Evolutionary conservation across 2,888 invertebrate species (phyloP).

Genomic region (Drosophila diplacantha): DNA sequence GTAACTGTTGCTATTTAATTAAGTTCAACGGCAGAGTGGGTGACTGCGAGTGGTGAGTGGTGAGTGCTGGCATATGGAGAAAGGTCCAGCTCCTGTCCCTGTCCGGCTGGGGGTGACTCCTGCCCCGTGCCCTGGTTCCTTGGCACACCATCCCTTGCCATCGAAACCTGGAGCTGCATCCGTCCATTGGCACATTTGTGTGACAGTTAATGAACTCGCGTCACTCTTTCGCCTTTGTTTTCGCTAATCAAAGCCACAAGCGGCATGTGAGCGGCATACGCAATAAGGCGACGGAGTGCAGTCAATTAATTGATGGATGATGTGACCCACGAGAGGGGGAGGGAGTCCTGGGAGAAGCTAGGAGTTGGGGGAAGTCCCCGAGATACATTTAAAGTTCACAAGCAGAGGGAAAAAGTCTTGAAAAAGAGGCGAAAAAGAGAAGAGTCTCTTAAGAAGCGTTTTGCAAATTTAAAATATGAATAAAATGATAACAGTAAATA

Average conservation of each 20-base stretch:
- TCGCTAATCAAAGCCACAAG: conserved; percentile 57
- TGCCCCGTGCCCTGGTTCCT: background rate
- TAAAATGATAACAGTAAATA: background rate
- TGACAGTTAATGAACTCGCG: conserved; percentile 66
- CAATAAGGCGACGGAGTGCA: conserved; percentile 40
- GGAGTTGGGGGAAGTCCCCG: too few species aligned
- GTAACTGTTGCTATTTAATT: conserved; percentile 57
- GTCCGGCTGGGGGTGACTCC: conserved; percentile 1
- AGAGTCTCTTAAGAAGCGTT: background rate
- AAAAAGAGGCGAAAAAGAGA: rapidly evolving
- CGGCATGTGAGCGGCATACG: conserved; percentile 52
- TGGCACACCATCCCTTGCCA: background rate
- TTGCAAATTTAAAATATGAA: background rate
- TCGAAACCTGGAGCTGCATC: conserved; percentile 5
- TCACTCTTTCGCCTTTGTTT: conserved; percentile 51
- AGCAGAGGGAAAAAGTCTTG: too few species aligned
- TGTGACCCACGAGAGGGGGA: conserved; percentile 7
- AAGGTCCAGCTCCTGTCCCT: background rate
- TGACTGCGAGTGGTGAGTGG: conserved; percentile 2
- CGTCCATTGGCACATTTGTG: conserved; percentile 45
- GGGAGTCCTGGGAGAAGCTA: background rate
- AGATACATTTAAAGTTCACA: background rate
- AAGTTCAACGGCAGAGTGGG: conserved; percentile 38
- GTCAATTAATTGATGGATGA: conserved; percentile 43
- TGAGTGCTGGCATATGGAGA: conserved; percentile 52